phyloP scores from a whole-genome alignment of 2,797 vertebrate genomes.

The Discoglossus pictus region DNA sequence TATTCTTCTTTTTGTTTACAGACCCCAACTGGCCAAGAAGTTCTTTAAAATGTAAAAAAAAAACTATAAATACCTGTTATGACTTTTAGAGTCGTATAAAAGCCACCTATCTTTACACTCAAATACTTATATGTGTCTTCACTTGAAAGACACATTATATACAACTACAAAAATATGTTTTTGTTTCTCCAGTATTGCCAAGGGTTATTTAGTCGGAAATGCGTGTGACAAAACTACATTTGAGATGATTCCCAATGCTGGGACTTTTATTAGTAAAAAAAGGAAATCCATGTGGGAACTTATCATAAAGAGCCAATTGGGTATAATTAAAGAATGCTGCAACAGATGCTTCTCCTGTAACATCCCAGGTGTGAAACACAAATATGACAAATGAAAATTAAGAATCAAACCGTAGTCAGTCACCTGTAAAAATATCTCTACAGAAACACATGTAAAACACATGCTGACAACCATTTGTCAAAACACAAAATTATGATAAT shows the following conservation, averaged over 20 bases:
- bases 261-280: constrained; percentile 4
- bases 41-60: too few species aligned
- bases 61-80: too few species aligned
- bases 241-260: constrained; percentile 4
- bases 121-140: too few species aligned
- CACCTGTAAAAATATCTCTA: constrained; percentile 28
- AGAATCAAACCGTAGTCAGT: constrained; percentile 26
- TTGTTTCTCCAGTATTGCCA: too few species aligned
- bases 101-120: too few species aligned
- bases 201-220: too few species aligned
- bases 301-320: constrained; percentile 22
- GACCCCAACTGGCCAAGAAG: too few species aligned
- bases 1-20: too few species aligned
- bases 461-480: constrained; percentile 44
- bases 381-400: constrained; percentile 39
- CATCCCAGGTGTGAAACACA: constrained; percentile 34
- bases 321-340: constrained; percentile 35
- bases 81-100: too few species aligned
- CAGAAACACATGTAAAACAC: constrained; percentile 25
- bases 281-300: constrained; percentile 20
- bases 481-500: constrained; percentile 5
- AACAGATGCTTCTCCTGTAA: constrained; percentile 30
- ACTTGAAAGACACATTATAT: too few species aligned
- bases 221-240: too few species aligned
- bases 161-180: too few species aligned